phyloP scores from a whole-genome alignment of 2,113 vertebrate genomes.

The Eonycteris spelaea region DNA sequence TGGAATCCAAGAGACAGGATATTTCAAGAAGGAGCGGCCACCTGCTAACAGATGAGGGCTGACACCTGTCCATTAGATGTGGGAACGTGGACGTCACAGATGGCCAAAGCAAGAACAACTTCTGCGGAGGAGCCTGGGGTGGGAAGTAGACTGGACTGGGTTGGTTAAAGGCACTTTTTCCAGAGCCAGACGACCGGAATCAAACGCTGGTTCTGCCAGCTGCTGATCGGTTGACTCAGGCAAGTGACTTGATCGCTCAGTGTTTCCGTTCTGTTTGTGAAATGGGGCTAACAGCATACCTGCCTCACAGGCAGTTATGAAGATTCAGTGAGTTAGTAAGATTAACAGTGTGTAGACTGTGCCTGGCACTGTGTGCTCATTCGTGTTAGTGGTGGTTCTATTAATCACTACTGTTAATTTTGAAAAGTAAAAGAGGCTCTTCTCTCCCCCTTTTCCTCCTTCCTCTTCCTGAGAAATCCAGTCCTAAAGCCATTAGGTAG shows the following conservation, averaged over 20 bases:
- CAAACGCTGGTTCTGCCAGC: not conserved
- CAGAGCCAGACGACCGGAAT: not conserved
- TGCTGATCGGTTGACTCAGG: not conserved
- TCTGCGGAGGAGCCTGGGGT: not conserved
- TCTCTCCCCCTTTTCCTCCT: not conserved
- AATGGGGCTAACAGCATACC: too few species aligned
- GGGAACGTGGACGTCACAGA: not conserved
- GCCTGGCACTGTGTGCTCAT: not conserved
- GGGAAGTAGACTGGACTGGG: rapidly evolving
- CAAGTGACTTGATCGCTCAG: rapidly evolving
- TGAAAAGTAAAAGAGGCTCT: not conserved
- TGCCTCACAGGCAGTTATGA: not conserved
- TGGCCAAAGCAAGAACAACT: not conserved
- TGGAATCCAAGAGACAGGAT: not conserved
- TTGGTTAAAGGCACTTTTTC: not conserved
- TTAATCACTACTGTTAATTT: not conserved
- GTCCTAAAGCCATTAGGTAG: not conserved
- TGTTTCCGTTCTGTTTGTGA: not conserved
- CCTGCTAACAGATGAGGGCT: rapidly evolving
- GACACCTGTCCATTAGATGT: not conserved
- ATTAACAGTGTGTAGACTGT: too few species aligned
- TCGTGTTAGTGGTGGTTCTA: too few species aligned
- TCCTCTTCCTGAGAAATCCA: not conserved
- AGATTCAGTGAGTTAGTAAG: not conserved
- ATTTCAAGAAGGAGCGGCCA: not conserved